Evolutionary conservation across 2,888 invertebrate genomes (phyloP).

Genomic region (Meteorus colon): DNA sequence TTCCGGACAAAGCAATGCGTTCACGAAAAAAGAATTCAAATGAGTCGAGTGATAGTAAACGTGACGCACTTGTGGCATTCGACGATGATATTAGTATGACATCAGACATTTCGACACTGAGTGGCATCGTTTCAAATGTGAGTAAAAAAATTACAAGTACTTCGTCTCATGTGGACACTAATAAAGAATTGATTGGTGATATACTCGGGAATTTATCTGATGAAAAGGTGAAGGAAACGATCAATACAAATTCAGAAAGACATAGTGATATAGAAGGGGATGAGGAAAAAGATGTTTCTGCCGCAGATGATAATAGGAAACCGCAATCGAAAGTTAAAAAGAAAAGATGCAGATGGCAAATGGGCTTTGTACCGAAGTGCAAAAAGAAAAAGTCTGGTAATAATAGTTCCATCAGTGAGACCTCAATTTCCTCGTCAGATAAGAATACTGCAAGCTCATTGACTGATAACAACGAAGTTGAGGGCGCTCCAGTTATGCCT

Average conservation of each 20-base stretch:
- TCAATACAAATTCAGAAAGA: conserved; percentile 43
- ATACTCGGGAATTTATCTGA: conserved; percentile 54
- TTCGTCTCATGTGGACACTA: conserved; percentile 44
- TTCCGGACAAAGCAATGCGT: conserved; percentile 27
- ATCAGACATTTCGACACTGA: conserved; percentile 64
- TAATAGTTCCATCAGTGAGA: neutral
- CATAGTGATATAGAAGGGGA: conserved; percentile 54
- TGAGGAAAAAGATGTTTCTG: conserved; percentile 47
- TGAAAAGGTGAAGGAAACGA: conserved; percentile 23
- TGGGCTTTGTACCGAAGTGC: conserved; percentile 56
- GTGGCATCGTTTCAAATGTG: conserved; percentile 52
- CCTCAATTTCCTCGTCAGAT: neutral
- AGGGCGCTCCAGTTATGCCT: neutral
- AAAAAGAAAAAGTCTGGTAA: conserved; percentile 51
- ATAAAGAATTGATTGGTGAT: conserved; percentile 58
- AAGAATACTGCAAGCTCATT: neutral
- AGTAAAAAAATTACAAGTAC: conserved; percentile 43
- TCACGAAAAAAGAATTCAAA: conserved; percentile 40
- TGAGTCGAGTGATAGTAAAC: conserved; percentile 43
- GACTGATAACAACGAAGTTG: too few relatives aligned
- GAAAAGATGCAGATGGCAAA: conserved; percentile 62
- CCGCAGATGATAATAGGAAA: conserved; percentile 38
- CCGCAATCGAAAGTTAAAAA: conserved; percentile 58
- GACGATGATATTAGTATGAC: conserved; percentile 62
- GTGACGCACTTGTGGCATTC: conserved; percentile 42